Evolutionary conservation across 2,888 invertebrate species (phyloP), one percentile per base, ranked within the genome.

Genomic region (Candidula unifasciata): DNA sequence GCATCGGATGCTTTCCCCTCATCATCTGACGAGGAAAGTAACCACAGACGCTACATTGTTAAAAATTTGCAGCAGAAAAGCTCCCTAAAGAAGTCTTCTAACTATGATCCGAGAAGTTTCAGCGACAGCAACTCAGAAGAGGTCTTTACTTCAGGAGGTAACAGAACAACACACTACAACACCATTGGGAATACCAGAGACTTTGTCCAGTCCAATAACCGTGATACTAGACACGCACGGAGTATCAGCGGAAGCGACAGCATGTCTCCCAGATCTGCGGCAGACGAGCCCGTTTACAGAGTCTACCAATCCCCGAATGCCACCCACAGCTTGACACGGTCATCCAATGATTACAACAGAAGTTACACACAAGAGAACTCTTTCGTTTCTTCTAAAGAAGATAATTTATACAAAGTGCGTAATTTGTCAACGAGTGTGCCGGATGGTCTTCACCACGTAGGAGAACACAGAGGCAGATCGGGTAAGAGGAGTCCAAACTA

Each of bases 231-330:
- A 30, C 73, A 74, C 35, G 3, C 44, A 37, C 66, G 66, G 60
- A 35, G 71, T 82, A 21, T 78, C 80, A 73, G 66, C 27, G n/a
- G 57, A 33, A 68, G 71, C n/a, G 87, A 86, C 66, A 88, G 87
- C 52, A 80, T 68, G 2, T 81, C 88, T 0, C 86, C 87, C 5
- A 78, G 76, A n/a, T 74, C 76, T 3, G 35, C n/a, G 16, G n/a
- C 27, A 8, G 88, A 86, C 66, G 85, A 84, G n/a, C 79, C 77
- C 21, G 69, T 76, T 57, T 88, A 87, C 84, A 80, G 78, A 30
- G 77, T 88, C 2, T 68, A 85, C 30, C 80, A 84, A 10, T 27
- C 73, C 18, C 21, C 60, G 44, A 76, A 76, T 18, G 83, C 30
- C 76, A 68, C 74, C 80, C 87, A 27, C 84, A 82, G 10, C 35